Base-by-base conservation (phyloP, 2,888 invertebrate species). In the Fabriciana adippe region DNA sequence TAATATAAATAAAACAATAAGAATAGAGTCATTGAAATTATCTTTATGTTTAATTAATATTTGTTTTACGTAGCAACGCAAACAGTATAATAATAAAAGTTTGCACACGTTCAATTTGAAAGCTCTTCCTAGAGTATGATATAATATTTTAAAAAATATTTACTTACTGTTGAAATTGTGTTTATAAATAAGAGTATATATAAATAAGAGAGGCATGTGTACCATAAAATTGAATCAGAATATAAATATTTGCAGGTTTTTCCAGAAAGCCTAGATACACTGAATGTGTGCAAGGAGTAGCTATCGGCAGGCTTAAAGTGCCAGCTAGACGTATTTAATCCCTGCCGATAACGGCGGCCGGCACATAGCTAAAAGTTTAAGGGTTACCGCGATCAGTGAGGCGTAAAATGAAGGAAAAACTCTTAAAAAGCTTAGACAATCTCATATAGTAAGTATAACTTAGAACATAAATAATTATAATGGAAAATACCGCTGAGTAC, bases 301-400 rank as follows among this genome's bases (percentile, higher is more conserved):
- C 68, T 73, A 76, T 76, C 76, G 66, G 69, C 56, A 54, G 71
- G 69, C 75, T 77, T 71, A 77, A 78, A 76, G 77, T 80, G 75
- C 78, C 80, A 79, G 80, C 78, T 78, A 81, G 82, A 79, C 73
- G 81, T 82, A 81, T 83, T 86, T 85, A 85, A 73, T 78, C 71
- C 78, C 78, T 83, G 81, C 80, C 80, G 78, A 61, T 72, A 62
- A 72, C 66, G 76, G 72, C 79, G 72, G 80, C 75, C 75, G 74
- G 78, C 72, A 75, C 77, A 77, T 85, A 86, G 83, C 85, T 77
- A 77, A 64, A 66, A 71, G 67, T 71, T 76, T 53, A 64, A 71
- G 61, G 66, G 68, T 60, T 59, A 67, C 64, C 62, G 59, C 57
- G 48, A 35, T 21, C 35, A 6, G 48, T 47, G 48, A 59, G 51